Percentiles rank a stretch among this genome's conserved stretches.
Conservation (phyloP, 2,888 invertebrate genomes). For the Thymelicus sylvestris region DNA sequence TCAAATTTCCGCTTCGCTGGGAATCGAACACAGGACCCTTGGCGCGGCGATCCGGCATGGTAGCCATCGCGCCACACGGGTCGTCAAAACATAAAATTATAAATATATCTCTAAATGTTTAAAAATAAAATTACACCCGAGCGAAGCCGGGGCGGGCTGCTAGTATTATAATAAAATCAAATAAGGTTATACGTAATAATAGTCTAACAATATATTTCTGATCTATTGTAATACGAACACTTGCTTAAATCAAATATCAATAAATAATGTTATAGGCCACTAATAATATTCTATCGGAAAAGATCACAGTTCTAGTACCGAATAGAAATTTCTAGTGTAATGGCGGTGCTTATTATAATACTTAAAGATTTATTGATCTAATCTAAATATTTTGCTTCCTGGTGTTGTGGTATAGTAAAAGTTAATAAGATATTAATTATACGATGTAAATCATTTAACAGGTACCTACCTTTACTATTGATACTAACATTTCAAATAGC, state of each 20-base stretch:
- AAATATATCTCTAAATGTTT: too few relatives aligned
- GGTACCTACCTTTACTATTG: too few relatives aligned
- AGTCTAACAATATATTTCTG: neutral
- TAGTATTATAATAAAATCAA: neutral
- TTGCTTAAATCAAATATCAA: slow-evolving; percentile 33
- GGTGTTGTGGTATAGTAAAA: slow-evolving; percentile 8
- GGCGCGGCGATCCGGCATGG: too few relatives aligned
- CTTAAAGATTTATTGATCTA: slow-evolving; percentile 33
- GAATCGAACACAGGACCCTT: too few relatives aligned
- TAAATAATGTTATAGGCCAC: slow-evolving; percentile 32
- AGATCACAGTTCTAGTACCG: slow-evolving; percentile 21
- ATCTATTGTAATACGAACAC: slow-evolving; percentile 8
- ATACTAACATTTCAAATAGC: too few relatives aligned
- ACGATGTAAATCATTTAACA: slow-evolving; percentile 7
- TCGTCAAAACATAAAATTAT: too few relatives aligned
- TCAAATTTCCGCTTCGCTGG: too few relatives aligned
- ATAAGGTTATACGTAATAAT: neutral
- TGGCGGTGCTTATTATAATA: slow-evolving; percentile 30
- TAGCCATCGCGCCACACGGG: too few relatives aligned
- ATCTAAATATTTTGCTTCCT: slow-evolving; percentile 30
- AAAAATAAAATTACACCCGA: too few relatives aligned
- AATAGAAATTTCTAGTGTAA: slow-evolving; percentile 29
- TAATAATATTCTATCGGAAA: slow-evolving; percentile 32
- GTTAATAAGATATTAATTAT: slow-evolving; percentile 16
- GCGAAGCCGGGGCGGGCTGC: too few relatives aligned